Base-by-base conservation (phyloP, 1,140 invertebrate genomes). In the Probaryconus sp. region DNA sequence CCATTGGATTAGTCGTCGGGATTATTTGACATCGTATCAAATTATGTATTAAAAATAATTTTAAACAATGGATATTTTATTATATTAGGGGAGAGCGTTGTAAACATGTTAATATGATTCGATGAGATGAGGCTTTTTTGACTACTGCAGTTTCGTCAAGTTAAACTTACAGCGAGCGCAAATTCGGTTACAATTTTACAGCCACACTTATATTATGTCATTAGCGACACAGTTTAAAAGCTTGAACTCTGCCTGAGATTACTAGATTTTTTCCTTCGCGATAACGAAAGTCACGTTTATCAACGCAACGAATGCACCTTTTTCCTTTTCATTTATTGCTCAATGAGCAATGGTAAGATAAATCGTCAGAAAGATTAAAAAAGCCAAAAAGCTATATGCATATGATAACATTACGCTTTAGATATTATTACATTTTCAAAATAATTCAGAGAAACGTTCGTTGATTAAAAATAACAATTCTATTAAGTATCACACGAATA, bases 161-260 rank as follows among this genome's bases (percentile, higher is more conserved):
- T 33, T 43, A 37, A 16, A 38, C 26, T 48, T 40, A 37, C 18
- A 68, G 4, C 35, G 18, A 43, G 10, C 16, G 24, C 26, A 38
- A 71, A 71, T 50, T 71, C 43, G 50, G 40, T 55, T 61, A 35
- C 48, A 61, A 47, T 63, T 63, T 70, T 70, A n/a, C n/a, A 76
- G 70, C 50, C 47, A 50, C n/a, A 64, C 35, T 76, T 76, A 76
- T 40, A 58, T 47, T 20, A 33, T 53, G 56, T 50, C 45, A 30
- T 37, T 64, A 17, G 31, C 28, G 33, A 69, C 42, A 45, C 63
- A 75, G 64, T 76, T 76, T 58, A 65, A 69, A 70, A 76, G 65
- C 72, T 76, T 64, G 60, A 76, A 38, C 64, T 28, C 40, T 6
- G 37, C n/a, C 53, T 37, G 37, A 60, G 51, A 53, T 60, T 65